These are phyloP conservation scores for Hoplostethus atlanticus DNA, from an alignment of 2,797 vertebrate species.

Conservation along the genomic window DNA sequence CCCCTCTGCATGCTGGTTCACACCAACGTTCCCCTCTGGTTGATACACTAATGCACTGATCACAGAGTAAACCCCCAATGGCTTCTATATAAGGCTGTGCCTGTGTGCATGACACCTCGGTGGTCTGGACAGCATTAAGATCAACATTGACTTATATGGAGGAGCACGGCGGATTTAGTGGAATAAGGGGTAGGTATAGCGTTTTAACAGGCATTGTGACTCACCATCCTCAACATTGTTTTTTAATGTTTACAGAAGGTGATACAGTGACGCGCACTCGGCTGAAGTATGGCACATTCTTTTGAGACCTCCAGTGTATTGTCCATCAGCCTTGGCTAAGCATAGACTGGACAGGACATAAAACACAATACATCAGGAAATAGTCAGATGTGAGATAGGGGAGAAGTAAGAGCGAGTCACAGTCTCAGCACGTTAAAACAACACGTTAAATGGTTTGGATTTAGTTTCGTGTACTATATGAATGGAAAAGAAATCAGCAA, in stretches of 20 bases:
- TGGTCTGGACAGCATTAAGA: constrained; percentile 72
- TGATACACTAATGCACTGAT: constrained; percentile 66
- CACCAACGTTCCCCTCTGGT: constrained; percentile 13
- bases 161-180: constrained; percentile 59
- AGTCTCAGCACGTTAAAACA: not conserved
- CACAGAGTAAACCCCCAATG: constrained; percentile 50
- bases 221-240: constrained; percentile 68
- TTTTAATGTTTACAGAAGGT: constrained; percentile 64
- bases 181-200: constrained; percentile 39
- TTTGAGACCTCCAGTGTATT: constrained; percentile 23
- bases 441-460: not conserved
- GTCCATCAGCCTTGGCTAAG: constrained; percentile 22
- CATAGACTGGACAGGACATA: constrained; percentile 63
- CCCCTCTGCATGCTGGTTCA: constrained; percentile 44
- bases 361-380: constrained; percentile 70
- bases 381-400: constrained; percentile 41
- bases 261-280: constrained; percentile 27
- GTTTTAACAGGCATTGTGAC: constrained; percentile 64
- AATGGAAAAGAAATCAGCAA: constrained; percentile 11
- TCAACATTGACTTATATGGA: constrained; percentile 88
- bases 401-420: constrained; percentile 25
- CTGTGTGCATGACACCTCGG: constrained; percentile 63
- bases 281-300: constrained; percentile 59
- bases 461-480: not conserved
- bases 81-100: constrained; percentile 82